Conservation (phyloP, 2,888 invertebrate species). For the Branchellion lobata region DNA sequence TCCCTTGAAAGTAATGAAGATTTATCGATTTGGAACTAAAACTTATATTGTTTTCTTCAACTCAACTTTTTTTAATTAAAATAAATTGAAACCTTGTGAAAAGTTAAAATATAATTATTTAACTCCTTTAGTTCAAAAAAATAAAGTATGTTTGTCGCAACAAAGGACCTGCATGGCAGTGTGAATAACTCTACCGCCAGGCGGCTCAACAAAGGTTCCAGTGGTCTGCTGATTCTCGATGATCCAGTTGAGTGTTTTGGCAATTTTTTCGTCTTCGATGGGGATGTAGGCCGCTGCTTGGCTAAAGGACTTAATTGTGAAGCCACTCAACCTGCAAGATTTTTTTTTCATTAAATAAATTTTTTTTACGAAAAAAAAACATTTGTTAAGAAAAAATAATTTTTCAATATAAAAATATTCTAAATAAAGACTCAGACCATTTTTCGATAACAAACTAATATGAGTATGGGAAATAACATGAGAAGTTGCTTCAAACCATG, state of each 20-base stretch:
- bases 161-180: constrained; percentile 71
- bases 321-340: constrained; percentile 40
- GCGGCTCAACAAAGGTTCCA: constrained; percentile 74
- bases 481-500: constrained; percentile 68
- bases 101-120: too few relatives aligned
- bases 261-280: constrained; percentile 60
- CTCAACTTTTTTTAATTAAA: too few relatives aligned
- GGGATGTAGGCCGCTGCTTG: constrained; percentile 41
- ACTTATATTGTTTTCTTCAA: too few relatives aligned
- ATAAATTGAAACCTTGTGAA: too few relatives aligned
- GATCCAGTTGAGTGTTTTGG: constrained; percentile 75
- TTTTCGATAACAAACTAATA: neutral
- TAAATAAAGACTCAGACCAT: neutral
- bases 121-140: too few relatives aligned
- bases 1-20: constrained; percentile 61
- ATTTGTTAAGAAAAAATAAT: neutral
- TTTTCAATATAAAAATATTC: neutral
- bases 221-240: constrained; percentile 71
- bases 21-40: too few relatives aligned
- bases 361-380: too few relatives aligned
- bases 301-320: constrained; percentile 37
- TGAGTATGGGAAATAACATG: neutral
- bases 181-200: constrained; percentile 70
- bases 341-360: neutral
- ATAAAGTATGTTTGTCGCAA: too few relatives aligned